Evolutionary conservation across 1,140 invertebrate genomes (phyloP).

Genomic region (Neelides sp.): DNA sequence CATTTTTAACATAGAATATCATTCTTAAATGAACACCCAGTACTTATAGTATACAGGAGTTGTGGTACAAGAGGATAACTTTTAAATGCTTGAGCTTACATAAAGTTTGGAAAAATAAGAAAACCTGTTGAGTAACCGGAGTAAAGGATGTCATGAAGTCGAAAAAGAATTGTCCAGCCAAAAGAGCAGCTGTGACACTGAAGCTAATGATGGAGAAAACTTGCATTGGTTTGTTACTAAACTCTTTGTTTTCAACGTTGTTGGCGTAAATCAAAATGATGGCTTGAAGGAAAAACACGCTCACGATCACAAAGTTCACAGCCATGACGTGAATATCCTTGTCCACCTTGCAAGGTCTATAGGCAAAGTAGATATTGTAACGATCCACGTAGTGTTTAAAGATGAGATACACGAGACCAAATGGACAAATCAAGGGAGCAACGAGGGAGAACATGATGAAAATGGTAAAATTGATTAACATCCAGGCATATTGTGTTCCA

Average conservation of each 20-base stretch:
- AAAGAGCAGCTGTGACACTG: constrained; percentile 41
- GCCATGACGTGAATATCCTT: constrained; percentile 50
- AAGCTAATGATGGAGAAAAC: constrained; percentile 44
- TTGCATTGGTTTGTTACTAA: constrained; percentile 10
- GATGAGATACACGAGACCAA: constrained; percentile 72
- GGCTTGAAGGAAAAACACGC: constrained; percentile 47
- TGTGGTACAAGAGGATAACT: too few relatives aligned
- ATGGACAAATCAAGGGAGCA: constrained; percentile 86
- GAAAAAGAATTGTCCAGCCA: constrained; percentile 44
- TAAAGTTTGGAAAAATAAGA: too few relatives aligned
- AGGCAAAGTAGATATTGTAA: constrained; percentile 92
- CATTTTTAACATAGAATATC: too few relatives aligned
- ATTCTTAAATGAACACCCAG: too few relatives aligned
- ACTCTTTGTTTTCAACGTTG: constrained; percentile 25
- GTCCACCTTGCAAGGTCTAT: constrained; percentile 60
- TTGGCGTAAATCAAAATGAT: constrained; percentile 43
- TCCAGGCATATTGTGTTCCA: constrained; percentile 91
- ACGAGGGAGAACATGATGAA: constrained; percentile 81
- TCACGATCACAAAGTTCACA: constrained; percentile 49
- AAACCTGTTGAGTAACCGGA: too few relatives aligned
- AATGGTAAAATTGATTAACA: constrained; percentile 82
- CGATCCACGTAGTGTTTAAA: constrained; percentile 89
- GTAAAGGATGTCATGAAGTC: too few relatives aligned
- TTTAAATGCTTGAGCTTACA: too few relatives aligned
- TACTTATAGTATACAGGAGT: too few relatives aligned